phyloP scores from a whole-genome alignment of 2,797 vertebrate genomes.

The Platalea minor region DNA sequence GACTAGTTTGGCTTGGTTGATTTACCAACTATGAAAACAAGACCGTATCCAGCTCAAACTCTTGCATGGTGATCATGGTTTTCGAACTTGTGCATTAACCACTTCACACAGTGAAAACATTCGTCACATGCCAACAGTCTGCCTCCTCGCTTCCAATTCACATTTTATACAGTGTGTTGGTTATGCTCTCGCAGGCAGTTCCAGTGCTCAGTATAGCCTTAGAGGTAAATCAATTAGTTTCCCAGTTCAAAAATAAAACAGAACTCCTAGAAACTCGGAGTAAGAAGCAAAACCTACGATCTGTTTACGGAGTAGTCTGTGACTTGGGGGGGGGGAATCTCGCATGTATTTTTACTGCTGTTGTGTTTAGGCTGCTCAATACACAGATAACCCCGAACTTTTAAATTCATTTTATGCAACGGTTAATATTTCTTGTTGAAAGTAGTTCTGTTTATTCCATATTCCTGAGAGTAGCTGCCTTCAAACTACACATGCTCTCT shows the following conservation, averaged over 20 bases:
- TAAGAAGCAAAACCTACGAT: constrained; percentile 46
- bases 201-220: constrained; percentile 39
- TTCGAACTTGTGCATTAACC: neutral
- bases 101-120: neutral
- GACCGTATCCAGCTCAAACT: neutral
- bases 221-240: constrained; percentile 19
- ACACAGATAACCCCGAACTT: neutral
- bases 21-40: neutral
- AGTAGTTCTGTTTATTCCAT: constrained; percentile 33
- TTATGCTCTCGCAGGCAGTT: constrained; percentile 11
- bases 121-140: neutral
- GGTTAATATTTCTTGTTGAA: neutral
- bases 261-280: constrained; percentile 21
- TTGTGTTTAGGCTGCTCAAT: neutral
- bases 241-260: constrained; percentile 38
- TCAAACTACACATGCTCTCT: neutral
- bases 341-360: neutral
- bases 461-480: constrained; percentile 62
- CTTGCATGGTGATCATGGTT: neutral
- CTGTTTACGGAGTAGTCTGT: neutral
- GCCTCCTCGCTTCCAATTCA: neutral
- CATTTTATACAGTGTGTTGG: neutral
- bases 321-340: neutral
- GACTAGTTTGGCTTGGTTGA: constrained; percentile 22
- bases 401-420: neutral